Base-by-base conservation (phyloP, 2,797 vertebrate species). In the Rhinella marina region DNA sequence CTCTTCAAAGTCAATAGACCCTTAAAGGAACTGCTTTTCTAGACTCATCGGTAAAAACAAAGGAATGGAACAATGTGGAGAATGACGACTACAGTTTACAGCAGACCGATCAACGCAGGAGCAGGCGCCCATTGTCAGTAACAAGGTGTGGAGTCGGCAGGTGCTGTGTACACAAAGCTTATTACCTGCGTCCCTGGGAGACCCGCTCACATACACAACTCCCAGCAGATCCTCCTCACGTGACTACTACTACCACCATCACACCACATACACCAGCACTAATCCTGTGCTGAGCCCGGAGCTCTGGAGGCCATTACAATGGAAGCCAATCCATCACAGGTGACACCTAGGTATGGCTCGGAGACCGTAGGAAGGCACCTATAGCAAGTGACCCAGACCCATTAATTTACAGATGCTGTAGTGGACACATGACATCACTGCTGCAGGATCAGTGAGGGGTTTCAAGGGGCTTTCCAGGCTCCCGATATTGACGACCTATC, bases 101-200 rank as follows among this genome's bases (percentile, higher is more conserved):
- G 41, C 41, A 41, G 41, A 41, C 41, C 41, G 14, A 14, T 16
- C 54, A 56, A 0, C 12, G 14, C 54, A 56, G 54, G 14, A 3
- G 54, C 12, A 11, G 12, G 9, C 61, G 11, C 64, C 81, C 13
- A 70, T 82, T 56, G 72, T 12, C n/a, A 48, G 14, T 66, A 12
- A 50, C 32, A 10, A 23, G 62, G n/a, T 72, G 32, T 9, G 50
- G 41, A 11, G 61, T 82, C 62, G 10, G 48, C 17, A 72, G 64
- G 57, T 66, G 19, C 14, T 16, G 62, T 17, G 32, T 11, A 48
- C 17, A 12, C 27, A 21, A 54, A 52, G 66, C 50, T 29, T 50
- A 41, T 56, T 54, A 29, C 52, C 27, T 32, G 52, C 82, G 19
- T 32, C 68, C 82, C 66, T 27, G 13, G 81, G 82, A 73, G 82